These are phyloP conservation scores for Eulemur rubriventer DNA, from an alignment of 2,797 vertebrate species.

Conservation along the genomic window DNA sequence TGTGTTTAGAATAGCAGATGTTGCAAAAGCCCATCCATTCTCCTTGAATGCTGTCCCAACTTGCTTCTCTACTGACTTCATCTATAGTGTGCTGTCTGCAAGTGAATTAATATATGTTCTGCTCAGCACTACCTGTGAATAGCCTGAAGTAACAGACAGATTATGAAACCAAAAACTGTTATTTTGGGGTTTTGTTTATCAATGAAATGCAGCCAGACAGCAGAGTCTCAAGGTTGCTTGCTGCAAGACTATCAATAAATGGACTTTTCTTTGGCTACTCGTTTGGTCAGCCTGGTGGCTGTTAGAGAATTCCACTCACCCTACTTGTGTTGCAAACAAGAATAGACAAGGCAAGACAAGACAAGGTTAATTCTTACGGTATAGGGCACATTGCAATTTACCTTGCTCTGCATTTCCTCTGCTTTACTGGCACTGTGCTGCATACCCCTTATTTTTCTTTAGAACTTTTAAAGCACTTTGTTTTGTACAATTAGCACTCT, in stretches of 20 bases:
- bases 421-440: neutral
- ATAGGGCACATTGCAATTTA: neutral
- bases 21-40: neutral
- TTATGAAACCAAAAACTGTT: neutral
- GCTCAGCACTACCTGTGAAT: neutral
- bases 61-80: neutral
- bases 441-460: neutral
- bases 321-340: neutral
- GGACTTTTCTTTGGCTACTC: constrained; percentile 47
- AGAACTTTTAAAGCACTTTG: constrained; percentile 20
- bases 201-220: constrained; percentile 14
- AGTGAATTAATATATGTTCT: neutral
- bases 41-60: neutral
- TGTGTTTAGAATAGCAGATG: neutral
- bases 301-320: neutral
- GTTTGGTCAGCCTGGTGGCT: constrained; percentile 7
- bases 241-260: constrained; percentile 3
- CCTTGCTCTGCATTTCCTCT: neutral
- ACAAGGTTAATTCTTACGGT: neutral
- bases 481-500: constrained; percentile 45
- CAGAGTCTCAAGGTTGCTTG: constrained; percentile 37
- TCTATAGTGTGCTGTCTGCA: neutral
- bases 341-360: neutral
- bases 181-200: constrained; percentile 18
- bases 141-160: neutral